Base-by-base conservation (phyloP, 1,140 invertebrate genomes). In the Atopsyche davidsoni region DNA sequence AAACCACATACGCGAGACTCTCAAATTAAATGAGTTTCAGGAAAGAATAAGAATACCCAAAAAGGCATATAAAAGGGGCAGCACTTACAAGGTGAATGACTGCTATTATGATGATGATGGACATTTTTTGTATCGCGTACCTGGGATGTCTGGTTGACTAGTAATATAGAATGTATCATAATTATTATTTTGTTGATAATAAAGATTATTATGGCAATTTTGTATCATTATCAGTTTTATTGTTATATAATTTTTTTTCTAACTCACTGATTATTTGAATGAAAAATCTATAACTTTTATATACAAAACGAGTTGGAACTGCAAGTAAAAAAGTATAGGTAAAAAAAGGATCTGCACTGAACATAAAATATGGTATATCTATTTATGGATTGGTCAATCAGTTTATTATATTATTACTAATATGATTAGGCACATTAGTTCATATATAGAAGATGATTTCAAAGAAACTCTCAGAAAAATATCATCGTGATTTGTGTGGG, bases 51-150 rank as follows among this genome's bases (percentile, higher is more conserved):
- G 72, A 47, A 85, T 87, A 44, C 82, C 84, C 4, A 75, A 75
- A 45, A 72, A 76, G 42, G 65, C 76, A 10, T 76, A 68, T 14
- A 77, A 77, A 53, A 64, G 66, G 59, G 80, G 79, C 16, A 76
- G 74, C 22, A 84, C 79, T 11, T 87, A 85, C 60, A 80, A 80
- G 63, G 72, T 87, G 1, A 76, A 81, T 55, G 85, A 88, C 69
- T 83, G 82, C 57, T 88, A 80, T 67, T 88, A 88, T 64, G 82
- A 86, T 65, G 72, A 79, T 62, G 82, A 87, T 74, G 85, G 85
- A 1, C 70, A 74, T 64, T 87, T 87, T 74, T 73, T 88, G 13
- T 87, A 87, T 60, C 70, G 84, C 59, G 79, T 87, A 16, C 79
- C 85, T 21, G 83, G 82, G 49, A 75, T 84, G 75, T 63, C 52